A percentile compares a stretch with the other conserved stretches of the same genome.
Conservation (phyloP, 2,797 vertebrate genomes). For the Siniperca scherzeri region DNA sequence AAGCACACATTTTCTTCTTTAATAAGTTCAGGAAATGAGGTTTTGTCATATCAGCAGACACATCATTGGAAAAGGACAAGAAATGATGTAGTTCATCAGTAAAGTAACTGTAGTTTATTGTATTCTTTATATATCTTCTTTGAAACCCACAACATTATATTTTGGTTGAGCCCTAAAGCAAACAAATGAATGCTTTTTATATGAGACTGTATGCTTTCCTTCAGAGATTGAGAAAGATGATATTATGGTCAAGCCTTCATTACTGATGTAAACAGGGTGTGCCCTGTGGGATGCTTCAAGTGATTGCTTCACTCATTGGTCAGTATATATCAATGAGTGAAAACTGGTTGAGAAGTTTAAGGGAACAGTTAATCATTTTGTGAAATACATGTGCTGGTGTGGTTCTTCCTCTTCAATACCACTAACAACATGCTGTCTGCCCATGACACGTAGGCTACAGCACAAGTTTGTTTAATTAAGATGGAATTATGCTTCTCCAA, state of each 20-base stretch:
- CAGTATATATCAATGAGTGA: background rate
- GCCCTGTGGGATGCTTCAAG: background rate
- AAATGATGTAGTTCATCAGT: background rate
- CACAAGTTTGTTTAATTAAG: too few species aligned
- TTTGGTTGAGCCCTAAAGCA: background rate
- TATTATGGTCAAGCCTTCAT: background rate
- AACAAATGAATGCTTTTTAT: background rate
- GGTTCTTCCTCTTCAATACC: too few species aligned
- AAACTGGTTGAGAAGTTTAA: background rate
- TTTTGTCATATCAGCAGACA: background rate
- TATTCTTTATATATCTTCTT: background rate
- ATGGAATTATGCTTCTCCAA: too few species aligned
- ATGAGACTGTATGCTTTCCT: background rate
- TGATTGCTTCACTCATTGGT: background rate
- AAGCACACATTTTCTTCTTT: background rate
- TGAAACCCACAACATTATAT: background rate
- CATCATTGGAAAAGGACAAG: background rate
- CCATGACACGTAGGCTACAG: too few species aligned
- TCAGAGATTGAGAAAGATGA: background rate
- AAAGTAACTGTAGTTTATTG: background rate
- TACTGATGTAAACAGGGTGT: background rate
- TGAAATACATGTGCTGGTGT: background rate
- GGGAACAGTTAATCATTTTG: background rate
- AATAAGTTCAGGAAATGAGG: background rate
- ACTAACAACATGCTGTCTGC: too few species aligned